Evolutionary conservation across 2,797 vertebrate genomes (phyloP).

Genomic region (Emys orbicularis): DNA sequence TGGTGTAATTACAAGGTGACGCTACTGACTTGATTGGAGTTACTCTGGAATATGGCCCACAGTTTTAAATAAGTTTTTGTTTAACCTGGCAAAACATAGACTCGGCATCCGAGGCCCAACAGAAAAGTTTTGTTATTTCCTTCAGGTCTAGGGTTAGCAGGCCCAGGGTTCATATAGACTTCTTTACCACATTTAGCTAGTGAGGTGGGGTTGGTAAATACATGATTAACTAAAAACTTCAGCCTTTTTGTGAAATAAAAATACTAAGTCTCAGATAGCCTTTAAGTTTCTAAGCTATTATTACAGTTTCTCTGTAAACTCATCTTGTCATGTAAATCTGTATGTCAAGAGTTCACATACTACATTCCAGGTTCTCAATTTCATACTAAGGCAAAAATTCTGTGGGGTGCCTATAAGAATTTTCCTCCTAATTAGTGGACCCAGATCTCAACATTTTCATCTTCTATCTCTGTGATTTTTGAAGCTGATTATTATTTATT

Average conservation of each 20-base stretch:
- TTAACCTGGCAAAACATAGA: neutral
- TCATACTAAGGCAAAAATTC: neutral
- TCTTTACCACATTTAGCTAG: neutral
- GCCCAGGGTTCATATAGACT: neutral
- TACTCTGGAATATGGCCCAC: neutral
- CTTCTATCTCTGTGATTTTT: neutral
- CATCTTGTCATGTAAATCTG: neutral
- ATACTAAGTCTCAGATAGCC: neutral
- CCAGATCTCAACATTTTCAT: neutral
- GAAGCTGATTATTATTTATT: neutral
- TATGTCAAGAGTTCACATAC: neutral
- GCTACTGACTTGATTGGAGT: neutral
- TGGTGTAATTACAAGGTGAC: neutral
- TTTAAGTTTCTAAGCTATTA: neutral
- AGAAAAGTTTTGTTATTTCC: neutral
- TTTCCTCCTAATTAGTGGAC: neutral
- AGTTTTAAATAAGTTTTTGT: neutral
- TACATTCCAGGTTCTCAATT: neutral
- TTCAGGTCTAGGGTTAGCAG: neutral
- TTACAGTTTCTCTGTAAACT: neutral
- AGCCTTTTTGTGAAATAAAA: neutral
- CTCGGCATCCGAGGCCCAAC: neutral
- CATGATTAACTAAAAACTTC: neutral
- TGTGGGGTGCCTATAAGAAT: neutral
- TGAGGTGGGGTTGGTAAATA: neutral